Evolutionary conservation across 2,888 invertebrate species (phyloP), one percentile per base, ranked within the genome.

Genomic region (Acronicta psi): DNA sequence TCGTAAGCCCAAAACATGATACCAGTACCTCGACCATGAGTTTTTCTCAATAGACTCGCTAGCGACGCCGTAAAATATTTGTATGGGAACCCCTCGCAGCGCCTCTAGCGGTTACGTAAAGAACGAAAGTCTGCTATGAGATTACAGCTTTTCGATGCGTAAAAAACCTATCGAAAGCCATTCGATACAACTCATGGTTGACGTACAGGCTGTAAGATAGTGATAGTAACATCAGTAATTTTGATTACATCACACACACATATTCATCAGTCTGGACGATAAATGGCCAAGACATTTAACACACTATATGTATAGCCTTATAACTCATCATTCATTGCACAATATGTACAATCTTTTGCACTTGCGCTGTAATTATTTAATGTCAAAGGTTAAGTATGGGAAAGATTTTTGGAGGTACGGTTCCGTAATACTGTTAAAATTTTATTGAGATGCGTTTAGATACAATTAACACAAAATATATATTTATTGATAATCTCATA

Each of bases 261-360:
- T 44, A 57, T 34, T 18, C 52, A 37, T 45, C 14, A 17, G 44
- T 42, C n/a, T 53, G 46, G 34, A 31, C 41, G 50, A 16, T 34
- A 50, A 25, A 52, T 51, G 73, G 57, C 69, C 73, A 44, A 65
- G 58, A 74, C 75, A 65, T 69, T 69, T 69, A 56, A 54, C 18
- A 41, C 31, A 18, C 25, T 44, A 47, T 17, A 51, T 44, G 44
- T 17, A 51, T 31, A 25, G 34, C 34, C 34, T 29, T 14, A 43
- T 14, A 41, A 25, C 57, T 54, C 67, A 71, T 74, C 68, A 58
- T 18, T 57, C 34, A 51, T 75, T 74, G 41, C 59, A 43, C 58
- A 73, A 74, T 44, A 52, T 54, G 17, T 56, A 58, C 36, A 17
- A 62, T 62, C 53, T 57, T 75, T 62, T 45, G 53, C 60, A 60